Conservation (phyloP, 2,888 invertebrate species). For the Digitonthophagus gazella region DNA sequence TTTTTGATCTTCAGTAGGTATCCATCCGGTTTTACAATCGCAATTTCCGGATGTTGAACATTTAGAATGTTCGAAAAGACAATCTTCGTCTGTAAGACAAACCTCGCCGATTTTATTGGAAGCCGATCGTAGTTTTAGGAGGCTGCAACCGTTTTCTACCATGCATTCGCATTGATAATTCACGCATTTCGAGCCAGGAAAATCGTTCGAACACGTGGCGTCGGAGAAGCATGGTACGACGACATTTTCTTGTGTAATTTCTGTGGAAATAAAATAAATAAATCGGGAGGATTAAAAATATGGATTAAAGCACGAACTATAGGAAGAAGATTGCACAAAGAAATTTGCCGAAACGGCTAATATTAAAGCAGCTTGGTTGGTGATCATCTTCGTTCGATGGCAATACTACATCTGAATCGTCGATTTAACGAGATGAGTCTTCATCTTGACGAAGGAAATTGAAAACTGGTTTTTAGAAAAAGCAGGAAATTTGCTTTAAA, state of each 20-base stretch:
- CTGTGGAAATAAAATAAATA: not conserved
- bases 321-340: not conserved
- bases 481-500: no score
- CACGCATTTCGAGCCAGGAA: not conserved
- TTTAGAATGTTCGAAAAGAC: not conserved
- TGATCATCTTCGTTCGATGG: not conserved
- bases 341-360: not conserved
- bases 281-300: not conserved
- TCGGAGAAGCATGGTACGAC: not conserved
- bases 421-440: not conserved
- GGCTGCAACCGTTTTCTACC: not conserved
- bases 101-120: not conserved
- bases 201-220: not conserved
- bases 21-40: not conserved
- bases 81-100: not conserved
- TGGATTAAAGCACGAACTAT: not conserved
- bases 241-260: not conserved
- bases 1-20: not conserved
- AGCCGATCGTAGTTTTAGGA: not conserved
- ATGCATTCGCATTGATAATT: not conserved
- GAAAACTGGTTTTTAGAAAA: not conserved
- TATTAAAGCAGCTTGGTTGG: not conserved
- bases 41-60: not conserved
- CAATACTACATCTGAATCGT: not conserved
- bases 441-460: not conserved